Percentiles rank a stretch among this genome's conserved stretches.
These are phyloP conservation scores for Ctenodactylus gundi DNA, from an alignment of 2,113 vertebrate genomes.

Conservation along the genomic window DNA sequence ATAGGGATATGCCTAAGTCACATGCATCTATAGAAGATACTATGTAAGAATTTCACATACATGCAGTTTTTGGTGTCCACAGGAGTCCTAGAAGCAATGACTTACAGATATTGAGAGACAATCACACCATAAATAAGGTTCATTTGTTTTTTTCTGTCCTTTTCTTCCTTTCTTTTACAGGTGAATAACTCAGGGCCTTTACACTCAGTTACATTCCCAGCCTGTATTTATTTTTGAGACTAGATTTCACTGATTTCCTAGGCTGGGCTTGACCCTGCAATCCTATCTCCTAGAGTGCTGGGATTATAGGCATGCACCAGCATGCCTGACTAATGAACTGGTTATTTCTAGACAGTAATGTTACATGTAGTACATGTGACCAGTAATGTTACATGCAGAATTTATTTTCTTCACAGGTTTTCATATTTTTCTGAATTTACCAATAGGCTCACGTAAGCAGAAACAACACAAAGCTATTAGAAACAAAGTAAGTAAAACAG, in stretches of 20 bases:
- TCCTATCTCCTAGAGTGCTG: too few relatives aligned
- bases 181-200: too few relatives aligned
- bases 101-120: neutral
- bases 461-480: neutral
- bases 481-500: neutral
- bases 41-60: neutral
- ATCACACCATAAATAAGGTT: neutral
- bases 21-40: neutral
- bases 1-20: neutral
- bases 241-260: too few relatives aligned
- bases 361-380: neutral
- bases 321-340: too few relatives aligned
- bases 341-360: neutral
- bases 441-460: neutral
- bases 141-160: too few relatives aligned
- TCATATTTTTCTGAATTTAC: neutral
- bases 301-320: too few relatives aligned
- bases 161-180: too few relatives aligned
- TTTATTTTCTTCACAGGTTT: constrained; percentile 24
- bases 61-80: neutral
- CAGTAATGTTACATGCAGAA: neutral
- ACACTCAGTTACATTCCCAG: too few relatives aligned
- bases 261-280: too few relatives aligned
- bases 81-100: neutral
- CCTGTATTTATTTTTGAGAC: too few relatives aligned